A percentile compares a stretch with the other conserved stretches of the same genome.
phyloP scores from a whole-genome alignment of 2,113 vertebrate species.

The Quiscalus mexicanus region DNA sequence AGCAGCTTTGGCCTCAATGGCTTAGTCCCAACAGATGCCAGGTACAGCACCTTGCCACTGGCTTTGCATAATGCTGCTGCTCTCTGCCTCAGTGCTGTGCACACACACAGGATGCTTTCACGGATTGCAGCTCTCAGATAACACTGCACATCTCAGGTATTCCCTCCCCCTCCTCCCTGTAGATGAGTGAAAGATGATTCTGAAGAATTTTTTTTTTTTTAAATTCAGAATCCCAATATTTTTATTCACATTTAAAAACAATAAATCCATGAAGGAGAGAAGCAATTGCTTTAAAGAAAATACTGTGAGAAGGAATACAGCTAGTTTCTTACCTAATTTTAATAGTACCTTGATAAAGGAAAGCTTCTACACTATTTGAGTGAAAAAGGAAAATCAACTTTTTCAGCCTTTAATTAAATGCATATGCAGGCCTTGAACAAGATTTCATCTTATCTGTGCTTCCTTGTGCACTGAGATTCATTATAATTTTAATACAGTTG shows the following conservation, averaged over 20 bases:
- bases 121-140: accelerated
- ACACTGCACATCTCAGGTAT: neutral
- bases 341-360: neutral
- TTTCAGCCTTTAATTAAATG: neutral
- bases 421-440: neutral
- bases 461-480: neutral
- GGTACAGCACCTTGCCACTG: neutral
- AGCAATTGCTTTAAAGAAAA: neutral
- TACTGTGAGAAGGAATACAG: neutral
- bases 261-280: neutral
- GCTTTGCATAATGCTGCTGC: neutral
- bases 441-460: neutral
- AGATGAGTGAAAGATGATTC: neutral
- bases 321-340: neutral
- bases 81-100: neutral
- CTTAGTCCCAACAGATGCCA: neutral
- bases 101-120: too few species aligned
- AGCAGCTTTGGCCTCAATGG: neutral
- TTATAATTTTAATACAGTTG: neutral
- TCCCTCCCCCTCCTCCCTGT: neutral
- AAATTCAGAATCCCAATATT: neutral
- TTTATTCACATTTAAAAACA: neutral
- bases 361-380: neutral
- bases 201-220: too few species aligned
- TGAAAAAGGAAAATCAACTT: neutral